Base-by-base conservation (phyloP, 2,797 vertebrate species). In the Odontamblyopus rebecca region DNA sequence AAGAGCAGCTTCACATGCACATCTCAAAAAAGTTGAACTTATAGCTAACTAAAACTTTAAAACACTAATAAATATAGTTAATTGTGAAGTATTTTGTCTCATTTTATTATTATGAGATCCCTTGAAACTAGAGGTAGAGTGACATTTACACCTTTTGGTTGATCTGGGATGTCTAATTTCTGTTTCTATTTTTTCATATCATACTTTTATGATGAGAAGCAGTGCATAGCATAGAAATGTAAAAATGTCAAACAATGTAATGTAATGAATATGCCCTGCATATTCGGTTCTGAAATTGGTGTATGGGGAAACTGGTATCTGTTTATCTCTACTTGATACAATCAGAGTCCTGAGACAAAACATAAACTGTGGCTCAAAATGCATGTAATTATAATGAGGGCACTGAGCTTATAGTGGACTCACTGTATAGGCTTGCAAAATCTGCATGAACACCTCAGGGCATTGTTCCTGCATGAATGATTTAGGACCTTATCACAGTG, bases 401-500 rank as follows among this genome's bases (percentile, higher is more conserved):
- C 70, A 57, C 12, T 18, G n/a, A 0, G 3, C 23, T 38, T 23
- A 61, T n/a, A 35, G 76, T 67, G 44, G 30, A 56, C 11, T 38
- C n/a, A 6, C 15, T 26, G 29, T 6, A 32, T 32, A 67, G 19
- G 5, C 0, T 30, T 69, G 63, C 77, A 41, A 73, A 71, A 60
- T 59, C 48, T 62, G 26, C 27, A 5, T 26, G 72, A 61, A 61
- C 27, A 70, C 70, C 72, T 67, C 2, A 30, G 64, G 68, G 63
- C 85, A 71, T 53, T 32, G 77, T 79, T 61, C 78, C 71, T 41
- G 2, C 6, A 29, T 48, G 13, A 67, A 35, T 80, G 77, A 84
- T 88, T 85, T 87, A 81, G 69, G 69, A 64, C 70, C 0, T 67
- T 67, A 69, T 74, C 57, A 53, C 44, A 69, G 56, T 27, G 56